A percentile compares a stretch with the other conserved stretches of the same genome.
These are phyloP conservation scores for Sphaeramia orbicularis DNA, from an alignment of 2,797 vertebrate genomes.

Conservation along the genomic window DNA sequence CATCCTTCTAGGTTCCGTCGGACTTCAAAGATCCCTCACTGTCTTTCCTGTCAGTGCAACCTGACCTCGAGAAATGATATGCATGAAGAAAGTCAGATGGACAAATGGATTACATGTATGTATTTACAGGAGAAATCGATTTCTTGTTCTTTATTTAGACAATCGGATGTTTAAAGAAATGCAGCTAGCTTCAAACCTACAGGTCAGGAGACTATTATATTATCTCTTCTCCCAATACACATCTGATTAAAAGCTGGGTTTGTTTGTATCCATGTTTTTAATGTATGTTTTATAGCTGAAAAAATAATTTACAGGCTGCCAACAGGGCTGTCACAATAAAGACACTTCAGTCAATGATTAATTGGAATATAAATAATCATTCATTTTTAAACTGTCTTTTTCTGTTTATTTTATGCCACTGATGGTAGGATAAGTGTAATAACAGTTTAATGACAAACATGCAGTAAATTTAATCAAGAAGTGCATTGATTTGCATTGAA, in stretches of 20 bases:
- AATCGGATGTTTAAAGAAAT: conserved; percentile 1
- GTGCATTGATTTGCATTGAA: too few species aligned
- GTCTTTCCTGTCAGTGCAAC: conserved; percentile 23
- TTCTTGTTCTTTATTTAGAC: neutral
- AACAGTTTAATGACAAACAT: too few species aligned
- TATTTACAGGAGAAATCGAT: neutral
- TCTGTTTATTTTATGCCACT: too few species aligned
- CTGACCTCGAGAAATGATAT: conserved; percentile 1
- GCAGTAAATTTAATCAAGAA: too few species aligned
- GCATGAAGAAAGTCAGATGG: neutral
- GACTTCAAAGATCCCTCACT: conserved; percentile 17
- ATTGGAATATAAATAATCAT: too few species aligned
- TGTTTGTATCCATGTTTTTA: neutral
- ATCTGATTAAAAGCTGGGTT: neutral
- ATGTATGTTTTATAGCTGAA: neutral
- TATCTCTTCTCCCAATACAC: neutral
- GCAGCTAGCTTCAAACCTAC: neutral
- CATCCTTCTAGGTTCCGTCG: conserved; percentile 7
- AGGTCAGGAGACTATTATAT: neutral
- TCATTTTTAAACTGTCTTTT: too few species aligned
- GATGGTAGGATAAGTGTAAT: too few species aligned
- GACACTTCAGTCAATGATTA: too few species aligned
- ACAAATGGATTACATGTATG: neutral
- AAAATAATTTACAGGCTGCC: neutral
- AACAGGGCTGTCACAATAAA: neutral